Evolutionary conservation across 1,140 invertebrate genomes (phyloP).

Genomic region (Leptinotarsa texana): DNA sequence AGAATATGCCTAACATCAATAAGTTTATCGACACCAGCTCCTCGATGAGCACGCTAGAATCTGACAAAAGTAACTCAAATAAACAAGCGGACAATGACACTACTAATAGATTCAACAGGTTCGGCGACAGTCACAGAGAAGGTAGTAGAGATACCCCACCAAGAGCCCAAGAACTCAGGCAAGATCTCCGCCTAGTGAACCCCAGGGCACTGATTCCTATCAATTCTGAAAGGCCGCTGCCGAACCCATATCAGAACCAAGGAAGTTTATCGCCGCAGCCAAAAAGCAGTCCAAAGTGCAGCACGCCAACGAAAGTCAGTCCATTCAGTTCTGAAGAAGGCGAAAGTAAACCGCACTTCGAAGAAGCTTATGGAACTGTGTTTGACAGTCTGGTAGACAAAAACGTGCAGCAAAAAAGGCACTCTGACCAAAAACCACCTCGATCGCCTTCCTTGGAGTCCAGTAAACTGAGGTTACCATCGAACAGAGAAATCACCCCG

Average conservation of each 20-base stretch:
- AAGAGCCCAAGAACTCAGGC: constrained; percentile 44
- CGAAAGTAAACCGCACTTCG: constrained; percentile 22
- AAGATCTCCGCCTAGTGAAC: constrained; percentile 49
- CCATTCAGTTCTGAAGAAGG: not conserved
- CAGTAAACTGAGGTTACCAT: constrained; percentile 49
- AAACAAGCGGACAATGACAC: constrained; percentile 23
- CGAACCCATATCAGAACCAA: constrained; percentile 48
- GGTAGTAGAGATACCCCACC: constrained; percentile 45
- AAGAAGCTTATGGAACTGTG: constrained; percentile 49
- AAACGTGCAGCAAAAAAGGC: not conserved
- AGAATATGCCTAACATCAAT: constrained; percentile 39
- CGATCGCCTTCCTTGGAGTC: constrained; percentile 41
- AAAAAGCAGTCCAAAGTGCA: constrained; percentile 19
- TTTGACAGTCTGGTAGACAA: constrained; percentile 42
- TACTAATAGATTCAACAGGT: constrained; percentile 4
- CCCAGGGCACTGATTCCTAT: constrained; percentile 53
- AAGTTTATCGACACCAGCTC: constrained; percentile 52
- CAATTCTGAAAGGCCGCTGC: constrained; percentile 50
- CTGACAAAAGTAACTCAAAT: constrained; percentile 41
- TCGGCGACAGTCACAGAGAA: constrained; percentile 19
- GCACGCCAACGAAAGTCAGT: not conserved
- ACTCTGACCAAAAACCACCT: constrained; percentile 18
- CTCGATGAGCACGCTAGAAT: constrained; percentile 49
- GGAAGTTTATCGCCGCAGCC: constrained; percentile 7
- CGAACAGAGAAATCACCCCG: constrained; percentile 49